These are phyloP conservation scores for Grallaria varia DNA, from an alignment of 2,113 vertebrate species.

Conservation along the genomic window DNA sequence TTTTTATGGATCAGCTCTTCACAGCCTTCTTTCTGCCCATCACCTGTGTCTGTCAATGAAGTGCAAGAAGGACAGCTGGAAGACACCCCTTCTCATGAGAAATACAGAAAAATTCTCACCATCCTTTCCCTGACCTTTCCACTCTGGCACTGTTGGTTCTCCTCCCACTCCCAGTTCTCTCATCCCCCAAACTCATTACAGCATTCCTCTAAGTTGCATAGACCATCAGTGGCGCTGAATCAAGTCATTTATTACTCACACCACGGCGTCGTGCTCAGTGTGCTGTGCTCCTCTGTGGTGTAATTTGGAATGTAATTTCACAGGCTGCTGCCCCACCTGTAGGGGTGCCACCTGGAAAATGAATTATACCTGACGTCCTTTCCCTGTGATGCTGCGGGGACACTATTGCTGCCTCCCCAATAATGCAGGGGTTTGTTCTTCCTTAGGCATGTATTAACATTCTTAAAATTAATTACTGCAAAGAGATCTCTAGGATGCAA, in stretches of 20 bases:
- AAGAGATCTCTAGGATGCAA: slow-evolving; percentile 12
- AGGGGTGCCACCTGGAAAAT: slow-evolving; percentile 77
- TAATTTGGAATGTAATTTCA: slow-evolving; percentile 94
- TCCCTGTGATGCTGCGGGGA: slow-evolving; percentile 40
- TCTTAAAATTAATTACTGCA: slow-evolving; percentile 66
- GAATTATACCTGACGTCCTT: slow-evolving; percentile 64
- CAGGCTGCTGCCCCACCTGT: slow-evolving; percentile 88
- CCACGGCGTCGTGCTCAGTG: slow-evolving; percentile 60
- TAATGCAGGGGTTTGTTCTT: neutral
- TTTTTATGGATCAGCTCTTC: neutral
- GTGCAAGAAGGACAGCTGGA: neutral
- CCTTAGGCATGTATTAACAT: neutral
- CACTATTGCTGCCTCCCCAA: slow-evolving; percentile 3
- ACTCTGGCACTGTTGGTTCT: neutral
- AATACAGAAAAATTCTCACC: neutral
- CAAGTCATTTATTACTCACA: slow-evolving; percentile 77
- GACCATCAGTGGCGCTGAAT: slow-evolving; percentile 66
- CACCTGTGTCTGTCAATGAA: neutral
- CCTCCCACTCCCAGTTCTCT: neutral
- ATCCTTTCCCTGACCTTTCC: slow-evolving; percentile 39
- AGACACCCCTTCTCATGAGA: neutral
- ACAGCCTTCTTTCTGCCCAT: neutral
- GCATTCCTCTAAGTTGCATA: slow-evolving; percentile 9
- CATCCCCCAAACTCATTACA: neutral
- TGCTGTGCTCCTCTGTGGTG: slow-evolving; percentile 70